Base-by-base conservation (phyloP, 2,888 invertebrate species). In the Eupeodes latifasciatus region DNA sequence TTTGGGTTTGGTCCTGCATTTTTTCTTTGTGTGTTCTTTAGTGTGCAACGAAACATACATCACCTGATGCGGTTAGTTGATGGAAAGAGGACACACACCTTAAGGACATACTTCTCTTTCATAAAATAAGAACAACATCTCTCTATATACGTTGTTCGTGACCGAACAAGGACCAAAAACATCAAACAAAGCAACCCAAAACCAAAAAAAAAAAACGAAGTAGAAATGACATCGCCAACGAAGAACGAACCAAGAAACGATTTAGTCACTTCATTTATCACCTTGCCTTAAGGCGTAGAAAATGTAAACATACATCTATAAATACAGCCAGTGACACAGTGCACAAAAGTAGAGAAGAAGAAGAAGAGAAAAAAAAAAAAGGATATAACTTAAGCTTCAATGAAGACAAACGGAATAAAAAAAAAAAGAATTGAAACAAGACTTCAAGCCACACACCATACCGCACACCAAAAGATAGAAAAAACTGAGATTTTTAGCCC, bases 221-320 rank as follows among this genome's bases (percentile, higher is more conserved):
- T 59, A 49, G 47, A 72, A 72, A 59, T 72, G 72, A 72, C 59
- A 59, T 47, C 59, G 57, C 14, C 72, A 72, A 72, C 27, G 11
- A 59, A 44, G 11, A 72, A 85, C 81, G 51, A 76, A 87, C 59
- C 34, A 81, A 84, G 84, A 87, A 87, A 81, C 88, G 88, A 88
- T 88, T 88, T 88, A 88, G 85, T 88, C 88, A 88, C 88, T 88
- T 85, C 88, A 88, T 88, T 88, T 85, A 88, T 88, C 88, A 88
- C 85, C 78, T 81, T 66, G 81, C 88, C 85, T 81, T 81, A 81
- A 81, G 88, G 88, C 85, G 76, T 64, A 78, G 51, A 88, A 78
- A 81, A 81, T 84, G 80, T 75, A 64, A 78, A 77, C 76, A 79
- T 71, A 80, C 47, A 75, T 66, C 57, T 64, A 79, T 61, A 71